A percentile compares a stretch with the other conserved stretches of the same genome.
Conservation (phyloP, 2,113 vertebrate genomes). For the Carassius gibelio region DNA sequence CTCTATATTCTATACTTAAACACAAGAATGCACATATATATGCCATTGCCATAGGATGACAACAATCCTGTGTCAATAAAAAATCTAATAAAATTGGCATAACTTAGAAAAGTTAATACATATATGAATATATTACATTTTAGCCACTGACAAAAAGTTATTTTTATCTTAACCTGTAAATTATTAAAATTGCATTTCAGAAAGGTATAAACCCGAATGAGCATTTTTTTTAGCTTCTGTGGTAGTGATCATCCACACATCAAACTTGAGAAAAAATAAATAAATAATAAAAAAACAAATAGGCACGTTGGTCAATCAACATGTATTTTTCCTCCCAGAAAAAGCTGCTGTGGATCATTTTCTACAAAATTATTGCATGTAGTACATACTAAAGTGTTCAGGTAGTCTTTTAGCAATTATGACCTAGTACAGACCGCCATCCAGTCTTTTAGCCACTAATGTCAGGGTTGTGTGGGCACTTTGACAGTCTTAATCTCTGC, state of each 20-base stretch:
- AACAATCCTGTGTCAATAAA: conserved; percentile 72
- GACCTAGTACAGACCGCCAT: not conserved
- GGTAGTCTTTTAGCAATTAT: conserved; percentile 14
- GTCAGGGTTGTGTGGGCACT: conserved; percentile 81
- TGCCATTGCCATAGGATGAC: conserved; percentile 64
- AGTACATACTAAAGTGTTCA: conserved; percentile 11
- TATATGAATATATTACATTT: conserved; percentile 60
- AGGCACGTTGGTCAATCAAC: conserved; percentile 55
- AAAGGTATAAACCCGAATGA: not conserved
- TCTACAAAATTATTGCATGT: conserved; percentile 14
- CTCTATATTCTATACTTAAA: not conserved
- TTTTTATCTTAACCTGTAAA: too few relatives aligned
- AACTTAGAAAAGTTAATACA: conserved; percentile 44
- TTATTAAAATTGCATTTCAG: not conserved
- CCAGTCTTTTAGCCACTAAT: conserved; percentile 58
- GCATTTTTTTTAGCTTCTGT: not conserved
- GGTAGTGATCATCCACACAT: conserved; percentile 10
- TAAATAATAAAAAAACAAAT: not conserved
- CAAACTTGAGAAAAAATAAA: not conserved
- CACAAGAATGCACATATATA: conserved; percentile 21
- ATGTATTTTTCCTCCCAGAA: conserved; percentile 33
- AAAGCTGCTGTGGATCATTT: conserved; percentile 21
- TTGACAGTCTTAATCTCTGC: conserved; percentile 77
- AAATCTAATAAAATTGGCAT: conserved; percentile 46
- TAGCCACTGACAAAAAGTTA: not conserved